Base-by-base conservation (phyloP, 2,113 vertebrate species). In the Salvelinus fontinalis region DNA sequence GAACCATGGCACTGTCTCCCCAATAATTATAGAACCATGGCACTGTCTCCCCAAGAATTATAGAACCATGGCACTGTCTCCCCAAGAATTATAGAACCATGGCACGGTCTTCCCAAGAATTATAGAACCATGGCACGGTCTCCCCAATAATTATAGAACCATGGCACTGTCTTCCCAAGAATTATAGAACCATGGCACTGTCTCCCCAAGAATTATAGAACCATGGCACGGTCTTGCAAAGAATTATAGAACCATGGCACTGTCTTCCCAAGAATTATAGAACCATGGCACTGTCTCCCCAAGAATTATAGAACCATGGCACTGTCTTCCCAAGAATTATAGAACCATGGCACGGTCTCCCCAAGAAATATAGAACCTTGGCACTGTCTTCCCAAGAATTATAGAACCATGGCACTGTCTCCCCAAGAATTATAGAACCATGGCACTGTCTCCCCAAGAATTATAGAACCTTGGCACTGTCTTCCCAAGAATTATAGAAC, bases 241-340 rank as follows among this genome's bases (percentile, higher is more conserved):
- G 2, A 14, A 7, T 12, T 1, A 16, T 81, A 76, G 78, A 75
- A 78, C 60, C 72, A 80, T 66, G 59, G 18, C 59, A 62, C 54
- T 54, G 14, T 54, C 49, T 54, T 16, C 49, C 4, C 49, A 54
- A 13, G 2, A 14, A 7, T 12, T 1, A 16, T 81, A 76, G 78
- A 75, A 78, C 60, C 72, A 79, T 66, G 59, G 18, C 59, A 62
- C 54, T 54, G 14, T 54, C 49, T 54, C 5, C 49, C 4, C 49
- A 54, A 13, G 2, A 14, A 7, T 12, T 71, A 72, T 81, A 76
- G 78, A 75, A 78, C 60, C 72, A 80, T 66, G 59, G 18, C 59
- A 62, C 54, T 54, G 14, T 54, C 49, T 54, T 54, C 49, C 4
- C 49, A 54, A 13, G 0, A 14, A 7, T 12, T 1, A 16, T 81